Conservation (phyloP, 2,113 vertebrate species). For the Crypturellus undulatus region DNA sequence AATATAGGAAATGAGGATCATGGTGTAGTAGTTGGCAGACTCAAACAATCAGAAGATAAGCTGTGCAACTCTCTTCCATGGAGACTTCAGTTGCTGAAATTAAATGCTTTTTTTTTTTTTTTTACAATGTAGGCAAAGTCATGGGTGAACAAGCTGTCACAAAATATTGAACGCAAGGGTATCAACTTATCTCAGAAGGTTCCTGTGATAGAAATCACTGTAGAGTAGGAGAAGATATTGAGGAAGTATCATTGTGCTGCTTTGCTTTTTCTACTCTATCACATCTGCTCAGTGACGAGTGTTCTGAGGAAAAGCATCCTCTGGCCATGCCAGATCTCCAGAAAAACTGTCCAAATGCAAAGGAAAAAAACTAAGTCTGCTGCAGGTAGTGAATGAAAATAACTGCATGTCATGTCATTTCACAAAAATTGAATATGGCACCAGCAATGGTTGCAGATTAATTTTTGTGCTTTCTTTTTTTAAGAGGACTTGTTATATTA, state of each 20-base stretch:
- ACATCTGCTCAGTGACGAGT: background rate
- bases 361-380: background rate
- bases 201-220: background rate
- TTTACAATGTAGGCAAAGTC: background rate
- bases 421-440: background rate
- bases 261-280: background rate
- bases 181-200: background rate
- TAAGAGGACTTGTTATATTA: background rate
- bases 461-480: background rate
- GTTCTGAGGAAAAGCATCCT: background rate
- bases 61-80: background rate
- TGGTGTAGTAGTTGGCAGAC: background rate
- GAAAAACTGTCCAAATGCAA: background rate
- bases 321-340: background rate
- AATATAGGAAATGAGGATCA: background rate
- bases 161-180: background rate
- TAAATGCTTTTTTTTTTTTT: background rate
- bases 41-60: background rate
- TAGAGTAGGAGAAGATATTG: accelerated
- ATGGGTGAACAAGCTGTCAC: background rate
- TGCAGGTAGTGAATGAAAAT: background rate
- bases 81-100: background rate
- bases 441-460: background rate
- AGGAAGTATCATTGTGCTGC: background rate
- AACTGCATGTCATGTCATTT: background rate